Percentiles rank a stretch among this genome's conserved stretches.
These are phyloP conservation scores for Oryzaephilus surinamensis DNA, from an alignment of 1,140 invertebrate species.

Conservation along the genomic window DNA sequence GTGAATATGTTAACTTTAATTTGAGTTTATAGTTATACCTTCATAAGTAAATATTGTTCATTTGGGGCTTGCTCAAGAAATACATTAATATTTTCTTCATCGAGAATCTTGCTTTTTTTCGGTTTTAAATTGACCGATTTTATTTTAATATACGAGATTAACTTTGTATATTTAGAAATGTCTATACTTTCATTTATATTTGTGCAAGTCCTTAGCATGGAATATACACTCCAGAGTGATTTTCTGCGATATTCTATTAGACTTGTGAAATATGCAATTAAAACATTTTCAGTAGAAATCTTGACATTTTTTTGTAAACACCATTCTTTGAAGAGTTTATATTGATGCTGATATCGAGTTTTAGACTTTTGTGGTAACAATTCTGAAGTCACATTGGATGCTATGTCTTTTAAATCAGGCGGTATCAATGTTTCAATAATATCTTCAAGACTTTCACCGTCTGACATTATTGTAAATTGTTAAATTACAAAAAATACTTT, in stretches of 20 bases:
- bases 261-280: too few species aligned
- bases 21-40: background rate
- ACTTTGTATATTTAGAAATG: background rate
- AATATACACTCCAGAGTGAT: background rate
- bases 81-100: background rate
- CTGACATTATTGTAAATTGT: too few species aligned
- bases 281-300: background rate
- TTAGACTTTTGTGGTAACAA: background rate
- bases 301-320: background rate
- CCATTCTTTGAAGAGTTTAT: background rate
- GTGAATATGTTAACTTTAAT: too few species aligned
- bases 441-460: too few species aligned
- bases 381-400: background rate
- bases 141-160: background rate
- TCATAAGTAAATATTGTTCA: background rate
- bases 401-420: background rate
- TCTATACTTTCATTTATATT: background rate
- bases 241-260: background rate
- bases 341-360: background rate
- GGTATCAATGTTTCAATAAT: too few species aligned
- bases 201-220: background rate
- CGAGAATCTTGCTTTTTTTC: conserved; percentile 1
- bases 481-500: too few species aligned
- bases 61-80: background rate
- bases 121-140: too few species aligned